These are phyloP conservation scores for Atrichornis clamosus DNA, from an alignment of 2,113 vertebrate genomes.

Conservation along the genomic window DNA sequence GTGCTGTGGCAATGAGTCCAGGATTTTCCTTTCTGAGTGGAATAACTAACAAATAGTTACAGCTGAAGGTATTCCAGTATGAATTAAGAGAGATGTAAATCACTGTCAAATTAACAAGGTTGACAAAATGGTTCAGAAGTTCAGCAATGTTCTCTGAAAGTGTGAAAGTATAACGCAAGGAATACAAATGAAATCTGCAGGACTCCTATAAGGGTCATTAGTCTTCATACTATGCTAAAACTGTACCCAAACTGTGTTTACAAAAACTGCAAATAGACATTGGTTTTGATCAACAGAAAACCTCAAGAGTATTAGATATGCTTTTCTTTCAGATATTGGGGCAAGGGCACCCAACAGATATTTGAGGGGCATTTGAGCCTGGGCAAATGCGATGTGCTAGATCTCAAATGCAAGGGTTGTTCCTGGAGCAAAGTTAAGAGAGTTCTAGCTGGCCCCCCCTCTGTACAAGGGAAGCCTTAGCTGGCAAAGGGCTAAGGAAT, in stretches of 20 bases:
- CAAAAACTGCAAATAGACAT: background rate
- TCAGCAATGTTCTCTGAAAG: background rate
- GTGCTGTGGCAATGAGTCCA: background rate
- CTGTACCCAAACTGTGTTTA: background rate
- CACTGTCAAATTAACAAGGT: conserved; percentile 37
- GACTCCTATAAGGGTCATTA: conserved; percentile 32
- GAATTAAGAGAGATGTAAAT: conserved; percentile 50
- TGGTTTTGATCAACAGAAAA: background rate
- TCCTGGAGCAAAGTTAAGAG: background rate
- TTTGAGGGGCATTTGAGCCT: background rate
- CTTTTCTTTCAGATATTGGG: background rate
- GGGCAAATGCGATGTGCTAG: background rate
- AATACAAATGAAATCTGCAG: conserved; percentile 46
- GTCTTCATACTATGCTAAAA: background rate
- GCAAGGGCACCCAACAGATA: background rate
- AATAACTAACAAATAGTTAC: background rate
- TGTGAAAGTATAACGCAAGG: background rate
- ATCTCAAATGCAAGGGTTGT: background rate
- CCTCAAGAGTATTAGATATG: background rate
- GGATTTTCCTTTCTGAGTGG: background rate
- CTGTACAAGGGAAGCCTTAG: background rate
- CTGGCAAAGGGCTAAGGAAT: background rate
- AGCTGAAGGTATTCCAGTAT: conserved; percentile 4
- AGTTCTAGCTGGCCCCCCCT: background rate
- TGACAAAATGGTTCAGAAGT: conserved; percentile 55